These are phyloP conservation scores for Oppia nitens DNA, from an alignment of 1,140 invertebrate species.

Conservation along the genomic window DNA sequence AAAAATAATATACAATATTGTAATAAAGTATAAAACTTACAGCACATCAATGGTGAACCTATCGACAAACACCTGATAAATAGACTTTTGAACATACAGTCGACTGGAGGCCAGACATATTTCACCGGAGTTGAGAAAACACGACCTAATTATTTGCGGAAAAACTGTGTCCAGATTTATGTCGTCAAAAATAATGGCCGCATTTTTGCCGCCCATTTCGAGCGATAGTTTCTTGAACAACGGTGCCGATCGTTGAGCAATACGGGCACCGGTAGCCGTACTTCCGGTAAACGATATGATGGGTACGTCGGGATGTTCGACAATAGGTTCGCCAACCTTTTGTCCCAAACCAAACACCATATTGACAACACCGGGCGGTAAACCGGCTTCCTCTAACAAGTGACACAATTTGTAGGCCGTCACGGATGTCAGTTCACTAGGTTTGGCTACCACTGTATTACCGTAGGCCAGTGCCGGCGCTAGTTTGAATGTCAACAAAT, in stretches of 20 bases:
- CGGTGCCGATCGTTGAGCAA: conserved; percentile 31
- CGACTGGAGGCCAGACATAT: conserved; percentile 41
- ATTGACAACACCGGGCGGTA: conserved; percentile 41
- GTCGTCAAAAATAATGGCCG: conserved; percentile 38
- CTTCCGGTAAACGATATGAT: conserved; percentile 41
- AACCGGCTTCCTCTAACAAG: conserved; percentile 34
- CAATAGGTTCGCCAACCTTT: conserved; percentile 34
- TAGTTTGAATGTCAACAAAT: conserved; percentile 39
- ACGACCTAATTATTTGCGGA: conserved; percentile 16
- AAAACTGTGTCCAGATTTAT: conserved; percentile 35
- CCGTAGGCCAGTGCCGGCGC: conserved; percentile 40
- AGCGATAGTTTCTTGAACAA: conserved; percentile 38
- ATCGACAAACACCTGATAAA: conserved; percentile 34
- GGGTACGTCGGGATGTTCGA: conserved; percentile 34
- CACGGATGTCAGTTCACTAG: conserved; percentile 42
- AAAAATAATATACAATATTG: too few relatives aligned
- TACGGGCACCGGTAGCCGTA: conserved; percentile 34
- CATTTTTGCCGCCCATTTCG: conserved; percentile 44
- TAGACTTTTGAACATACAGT: conserved; percentile 35
- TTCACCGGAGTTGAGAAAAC: conserved; percentile 42
- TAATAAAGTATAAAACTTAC: too few relatives aligned
- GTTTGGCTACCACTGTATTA: conserved; percentile 42
- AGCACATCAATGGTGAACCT: conserved; percentile 32
- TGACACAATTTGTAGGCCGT: conserved; percentile 37
- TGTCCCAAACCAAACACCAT: conserved; percentile 39